Percentiles rank a stretch among this genome's conserved stretches.
These are phyloP conservation scores for Turritopsis dohrnii DNA, from an alignment of 30 jellyfish, hydroid and myxozoan genomes.

Conservation along the genomic window DNA sequence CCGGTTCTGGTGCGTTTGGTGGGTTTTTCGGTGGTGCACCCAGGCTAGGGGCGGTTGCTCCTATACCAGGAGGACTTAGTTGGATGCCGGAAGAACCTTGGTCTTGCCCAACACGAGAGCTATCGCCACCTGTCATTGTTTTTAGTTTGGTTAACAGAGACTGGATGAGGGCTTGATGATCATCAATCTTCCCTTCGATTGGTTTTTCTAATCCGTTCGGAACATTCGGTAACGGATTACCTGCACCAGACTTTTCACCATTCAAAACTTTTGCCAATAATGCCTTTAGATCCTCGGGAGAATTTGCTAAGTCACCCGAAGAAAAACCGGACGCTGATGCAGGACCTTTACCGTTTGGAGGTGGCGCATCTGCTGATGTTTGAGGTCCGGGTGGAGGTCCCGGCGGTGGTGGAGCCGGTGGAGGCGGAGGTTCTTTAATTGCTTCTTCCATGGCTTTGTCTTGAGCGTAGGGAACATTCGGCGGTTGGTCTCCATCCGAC, in stretches of 20 bases:
- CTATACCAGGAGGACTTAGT: constrained; percentile 61
- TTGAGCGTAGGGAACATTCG: constrained; percentile 7
- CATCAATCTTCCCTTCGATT: background rate
- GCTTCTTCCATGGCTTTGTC: constrained; percentile 30
- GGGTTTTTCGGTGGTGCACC: constrained; percentile 31
- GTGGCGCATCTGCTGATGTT: constrained; percentile 24
- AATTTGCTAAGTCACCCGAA: background rate
- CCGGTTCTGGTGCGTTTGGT: constrained; percentile 33
- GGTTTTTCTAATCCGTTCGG: constrained; percentile 5
- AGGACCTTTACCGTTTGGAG: background rate
- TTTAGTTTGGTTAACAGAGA: background rate
- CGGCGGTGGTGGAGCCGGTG: constrained; percentile 45
- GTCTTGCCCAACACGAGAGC: background rate
- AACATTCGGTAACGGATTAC: constrained; percentile 31
- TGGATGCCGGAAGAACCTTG: constrained; percentile 69
- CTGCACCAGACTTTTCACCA: constrained; percentile 3
- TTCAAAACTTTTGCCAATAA: background rate
- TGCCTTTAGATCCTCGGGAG: constrained; percentile 16
- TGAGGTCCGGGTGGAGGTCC: constrained; percentile 31
- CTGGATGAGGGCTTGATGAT: background rate
- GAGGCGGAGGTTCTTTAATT: constrained; percentile 29
- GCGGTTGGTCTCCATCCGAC: background rate
- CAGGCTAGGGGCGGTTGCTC: constrained; percentile 45
- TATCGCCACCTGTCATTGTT: background rate
- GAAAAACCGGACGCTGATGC: background rate